These are phyloP conservation scores for Apocrypta bakeri DNA, from an alignment of 1,140 invertebrate genomes.

Conservation along the genomic window DNA sequence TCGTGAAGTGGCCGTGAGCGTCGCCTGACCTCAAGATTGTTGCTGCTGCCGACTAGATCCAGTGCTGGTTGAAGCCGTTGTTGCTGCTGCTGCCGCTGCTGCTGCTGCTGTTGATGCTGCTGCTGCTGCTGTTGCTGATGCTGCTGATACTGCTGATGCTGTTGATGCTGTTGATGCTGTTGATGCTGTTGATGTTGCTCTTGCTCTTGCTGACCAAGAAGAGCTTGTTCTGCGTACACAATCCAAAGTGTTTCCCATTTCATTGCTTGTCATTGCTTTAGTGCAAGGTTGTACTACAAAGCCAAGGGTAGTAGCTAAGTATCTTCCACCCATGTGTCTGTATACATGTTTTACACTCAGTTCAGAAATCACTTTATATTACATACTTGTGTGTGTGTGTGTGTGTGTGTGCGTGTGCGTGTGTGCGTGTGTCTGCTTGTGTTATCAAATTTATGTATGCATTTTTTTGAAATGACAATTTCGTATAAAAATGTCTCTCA, in stretches of 20 bases:
- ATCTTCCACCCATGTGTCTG: too few species aligned
- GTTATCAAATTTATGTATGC: too few species aligned
- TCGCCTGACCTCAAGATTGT: constrained; percentile 58
- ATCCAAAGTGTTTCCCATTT: constrained; percentile 69
- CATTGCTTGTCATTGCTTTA: constrained; percentile 36
- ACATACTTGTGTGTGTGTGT: too few species aligned
- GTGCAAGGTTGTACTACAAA: neutral
- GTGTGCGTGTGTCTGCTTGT: too few species aligned
- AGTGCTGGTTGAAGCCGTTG: neutral
- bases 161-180: neutral
- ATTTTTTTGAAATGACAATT: too few species aligned
- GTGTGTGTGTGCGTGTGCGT: too few species aligned
- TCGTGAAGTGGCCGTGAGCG: constrained; percentile 67
- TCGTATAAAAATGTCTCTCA: too few species aligned
- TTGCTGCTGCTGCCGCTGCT: neutral
- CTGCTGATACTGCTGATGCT: constrained; percentile 51
- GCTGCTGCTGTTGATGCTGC: constrained; percentile 28
- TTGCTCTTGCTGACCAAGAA: too few species aligned
- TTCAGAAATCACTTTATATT: neutral
- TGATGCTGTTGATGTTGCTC: neutral
- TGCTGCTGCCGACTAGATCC: constrained; percentile 20
- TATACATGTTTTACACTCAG: too few species aligned
- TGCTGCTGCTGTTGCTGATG: constrained; percentile 33
- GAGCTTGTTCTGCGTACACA: constrained; percentile 72
- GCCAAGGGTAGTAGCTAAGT: constrained; percentile 7